These are phyloP conservation scores for Apamea epomidion DNA, from an alignment of 2,888 invertebrate genomes.

Conservation along the genomic window DNA sequence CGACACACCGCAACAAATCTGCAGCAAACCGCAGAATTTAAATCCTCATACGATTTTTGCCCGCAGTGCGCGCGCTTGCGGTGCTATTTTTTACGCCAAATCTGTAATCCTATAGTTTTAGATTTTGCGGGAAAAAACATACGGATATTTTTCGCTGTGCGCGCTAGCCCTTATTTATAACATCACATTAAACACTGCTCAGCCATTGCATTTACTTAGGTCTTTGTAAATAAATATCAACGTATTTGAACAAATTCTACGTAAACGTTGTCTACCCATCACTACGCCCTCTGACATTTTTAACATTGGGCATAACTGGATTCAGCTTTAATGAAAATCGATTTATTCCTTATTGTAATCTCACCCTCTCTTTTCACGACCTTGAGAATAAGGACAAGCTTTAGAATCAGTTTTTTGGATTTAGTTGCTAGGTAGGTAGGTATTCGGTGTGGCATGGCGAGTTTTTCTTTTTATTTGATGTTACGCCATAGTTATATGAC, in stretches of 20 bases:
- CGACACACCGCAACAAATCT: not conserved
- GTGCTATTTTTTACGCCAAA: not conserved
- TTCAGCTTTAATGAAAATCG: slow-evolving; percentile 1
- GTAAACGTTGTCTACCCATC: not conserved
- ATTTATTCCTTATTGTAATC: slow-evolving; percentile 5
- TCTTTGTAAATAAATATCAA: not conserved
- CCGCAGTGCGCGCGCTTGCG: not conserved
- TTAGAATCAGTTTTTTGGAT: not conserved
- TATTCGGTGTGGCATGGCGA: not conserved
- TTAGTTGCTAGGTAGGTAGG: not conserved
- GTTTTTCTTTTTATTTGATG: not conserved
- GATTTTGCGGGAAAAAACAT: not conserved
- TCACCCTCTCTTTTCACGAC: not conserved
- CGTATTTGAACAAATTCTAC: not conserved
- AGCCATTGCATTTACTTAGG: not conserved
- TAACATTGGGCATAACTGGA: not conserved
- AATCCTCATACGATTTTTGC: not conserved
- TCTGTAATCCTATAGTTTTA: not conserved
- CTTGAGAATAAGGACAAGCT: not conserved
- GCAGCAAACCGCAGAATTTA: too few relatives aligned
- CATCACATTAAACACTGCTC: not conserved
- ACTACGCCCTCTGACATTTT: not conserved
- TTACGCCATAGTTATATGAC: not conserved
- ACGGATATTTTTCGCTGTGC: not conserved
- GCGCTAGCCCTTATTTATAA: not conserved